Percentiles rank a stretch among this genome's conserved stretches.
Evolutionary conservation across 2,113 vertebrate species (phyloP).

Genomic region (Leptobrachium leishanense): DNA sequence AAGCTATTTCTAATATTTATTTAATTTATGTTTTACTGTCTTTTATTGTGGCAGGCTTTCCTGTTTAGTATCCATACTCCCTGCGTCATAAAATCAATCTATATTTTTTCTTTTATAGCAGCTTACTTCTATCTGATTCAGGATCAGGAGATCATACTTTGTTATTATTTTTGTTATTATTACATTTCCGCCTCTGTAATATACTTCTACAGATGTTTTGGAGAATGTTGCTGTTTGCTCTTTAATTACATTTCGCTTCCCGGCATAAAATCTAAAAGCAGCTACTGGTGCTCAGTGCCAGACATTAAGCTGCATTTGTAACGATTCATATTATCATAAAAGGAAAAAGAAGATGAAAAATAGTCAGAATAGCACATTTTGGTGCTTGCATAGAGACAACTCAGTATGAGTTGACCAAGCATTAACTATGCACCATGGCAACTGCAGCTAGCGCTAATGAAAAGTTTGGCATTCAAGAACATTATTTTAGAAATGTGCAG

Average conservation of each 20-base stretch:
- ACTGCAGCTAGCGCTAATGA: constrained; percentile 28
- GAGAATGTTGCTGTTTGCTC: constrained; percentile 8
- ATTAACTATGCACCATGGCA: constrained; percentile 2
- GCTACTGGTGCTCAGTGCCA: background rate
- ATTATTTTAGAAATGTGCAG: constrained; percentile 44
- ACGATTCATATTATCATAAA: constrained; percentile 5
- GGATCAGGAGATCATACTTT: constrained; percentile 1
- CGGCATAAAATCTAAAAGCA: constrained; percentile 6
- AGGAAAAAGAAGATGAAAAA: background rate
- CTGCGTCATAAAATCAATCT: too few relatives aligned
- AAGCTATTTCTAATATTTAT: too few relatives aligned
- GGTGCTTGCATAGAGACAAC: background rate
- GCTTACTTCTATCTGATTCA: background rate
- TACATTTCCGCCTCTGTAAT: background rate
- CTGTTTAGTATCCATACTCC: too few relatives aligned
- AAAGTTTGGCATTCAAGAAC: constrained; percentile 23
- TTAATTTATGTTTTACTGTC: too few relatives aligned
- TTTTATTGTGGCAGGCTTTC: too few relatives aligned
- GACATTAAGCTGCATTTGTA: constrained; percentile 2
- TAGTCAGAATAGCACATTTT: too few relatives aligned
- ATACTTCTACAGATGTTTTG: constrained; percentile 22
- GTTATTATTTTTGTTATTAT: constrained; percentile 22
- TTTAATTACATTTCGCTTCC: constrained; percentile 18
- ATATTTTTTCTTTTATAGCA: too few relatives aligned
- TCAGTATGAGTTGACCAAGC: constrained; percentile 7